Base-by-base conservation (phyloP, 2,888 invertebrate species). In the Drosophila atripex region DNA sequence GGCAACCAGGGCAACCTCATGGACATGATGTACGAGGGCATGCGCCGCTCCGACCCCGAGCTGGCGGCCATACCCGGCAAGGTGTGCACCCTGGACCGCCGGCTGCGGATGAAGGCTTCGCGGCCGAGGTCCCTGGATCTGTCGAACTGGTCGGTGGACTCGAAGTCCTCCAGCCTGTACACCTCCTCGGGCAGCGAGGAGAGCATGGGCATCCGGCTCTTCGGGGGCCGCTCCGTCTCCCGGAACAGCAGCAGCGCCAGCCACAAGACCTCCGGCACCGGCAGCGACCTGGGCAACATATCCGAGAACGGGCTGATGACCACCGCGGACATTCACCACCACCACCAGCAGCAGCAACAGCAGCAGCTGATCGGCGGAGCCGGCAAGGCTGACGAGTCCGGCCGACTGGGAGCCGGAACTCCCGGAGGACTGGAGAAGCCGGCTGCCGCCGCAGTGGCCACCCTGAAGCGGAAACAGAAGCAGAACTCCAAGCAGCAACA, bases 181-280 rank as follows among this genome's bases (percentile, higher is more conserved):
- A 96, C 96, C 0, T 96, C 96, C 0, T 96, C 96, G 0, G 96
- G 96, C n/a, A 96, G 96, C 72, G 97, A 97, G 87, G 96, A 96
- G 85, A 96, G 95, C 71, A 94, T 96, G 93, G 95, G 95, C 2
- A 91, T 95, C 14, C 92, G 94, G 18, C 78, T 91, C 21, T 92
- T 93, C 73, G 91, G 91, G 38, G 92, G 93, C 2, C 93, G 95
- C 1, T 95, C 94, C 58, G 93, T 96, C 0, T 95, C 96, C 0
- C 92, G 95, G 30, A 96, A 95, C 73, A 95, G 95, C 89, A 95
- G 95, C 43, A 95, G 94, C 68, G 95, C 95, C 47, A 95, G 95
- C 80, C 94, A 95, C 76, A 93, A 94, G 71, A 93, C 93, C 35
- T 90, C 91, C 14, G 91, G 89, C 73, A 92, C 92, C 18, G 91